Evolutionary conservation across 1,140 invertebrate genomes (phyloP).

Genomic region (Lepidotrigona ventralis): DNA sequence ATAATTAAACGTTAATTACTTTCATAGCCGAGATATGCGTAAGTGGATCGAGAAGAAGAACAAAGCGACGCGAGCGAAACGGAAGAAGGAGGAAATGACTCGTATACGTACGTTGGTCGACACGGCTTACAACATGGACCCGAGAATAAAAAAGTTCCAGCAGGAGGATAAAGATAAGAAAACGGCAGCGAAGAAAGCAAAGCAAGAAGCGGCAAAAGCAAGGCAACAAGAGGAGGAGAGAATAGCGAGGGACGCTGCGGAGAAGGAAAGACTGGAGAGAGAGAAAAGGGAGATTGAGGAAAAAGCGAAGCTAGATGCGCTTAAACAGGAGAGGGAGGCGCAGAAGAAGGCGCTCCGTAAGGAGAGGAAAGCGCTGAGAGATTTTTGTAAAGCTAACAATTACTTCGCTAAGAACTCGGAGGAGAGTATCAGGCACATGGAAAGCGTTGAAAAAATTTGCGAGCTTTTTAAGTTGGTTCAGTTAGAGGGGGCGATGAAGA

Average conservation of each 20-base stretch:
- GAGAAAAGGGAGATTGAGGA: conserved; percentile 91
- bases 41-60: conserved; percentile 99
- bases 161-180: conserved; percentile 97
- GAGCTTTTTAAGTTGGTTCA: conserved; percentile 87
- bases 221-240: conserved; percentile 92
- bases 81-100: conserved; percentile 98
- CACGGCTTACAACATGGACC: conserved; percentile 95
- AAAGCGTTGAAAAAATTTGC: conserved; percentile 94
- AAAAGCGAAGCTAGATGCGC: conserved; percentile 88
- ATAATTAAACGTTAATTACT: conserved; percentile 58
- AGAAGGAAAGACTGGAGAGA: conserved; percentile 85
- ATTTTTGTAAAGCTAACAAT: conserved; percentile 92
- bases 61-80: conserved; percentile 92
- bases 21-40: conserved; percentile 89
- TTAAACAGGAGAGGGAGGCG: conserved; percentile 92
- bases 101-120: conserved; percentile 95
- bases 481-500: conserved; percentile 89
- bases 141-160: conserved; percentile 94
- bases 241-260: conserved; percentile 84
- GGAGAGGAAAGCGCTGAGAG: conserved; percentile 91
- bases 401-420: conserved; percentile 89
- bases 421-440: conserved; percentile 91
- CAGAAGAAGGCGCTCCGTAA: conserved; percentile 91
- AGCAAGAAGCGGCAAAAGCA: conserved; percentile 92
- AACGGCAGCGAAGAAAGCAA: conserved; percentile 92